Percentiles rank a stretch among this genome's conserved stretches.
Evolutionary conservation across 1,140 invertebrate species (phyloP).

Genomic region (Listronotus bonariensis): DNA sequence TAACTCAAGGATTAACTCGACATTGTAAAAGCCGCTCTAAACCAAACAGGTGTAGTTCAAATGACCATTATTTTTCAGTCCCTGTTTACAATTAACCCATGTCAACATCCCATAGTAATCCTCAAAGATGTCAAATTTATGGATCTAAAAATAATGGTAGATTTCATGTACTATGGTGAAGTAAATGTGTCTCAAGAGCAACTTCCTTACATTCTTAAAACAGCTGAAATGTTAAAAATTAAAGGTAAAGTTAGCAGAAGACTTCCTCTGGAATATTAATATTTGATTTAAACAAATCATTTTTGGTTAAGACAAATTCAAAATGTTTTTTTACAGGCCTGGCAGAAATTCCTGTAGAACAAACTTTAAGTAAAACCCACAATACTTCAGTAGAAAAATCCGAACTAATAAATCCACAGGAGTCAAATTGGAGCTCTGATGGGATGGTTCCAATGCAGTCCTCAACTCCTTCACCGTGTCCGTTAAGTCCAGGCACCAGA

Average conservation of each 20-base stretch:
- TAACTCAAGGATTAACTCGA: no score
- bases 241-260: conserved; percentile 59
- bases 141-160: conserved; percentile 85
- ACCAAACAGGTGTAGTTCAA: no score
- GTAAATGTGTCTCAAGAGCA: conserved; percentile 89
- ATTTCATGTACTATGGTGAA: conserved; percentile 92
- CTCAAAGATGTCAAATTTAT: conserved; percentile 85
- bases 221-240: conserved; percentile 85
- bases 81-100: conserved; percentile 81
- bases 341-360: conserved; percentile 79
- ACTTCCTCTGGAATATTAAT: no score
- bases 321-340: conserved; percentile 59
- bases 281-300: no score
- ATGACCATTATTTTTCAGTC: conserved; percentile 61
- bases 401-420: conserved; percentile 59
- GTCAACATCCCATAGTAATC: conserved; percentile 88
- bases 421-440: conserved; percentile 58
- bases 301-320: no score
- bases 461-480: conserved; percentile 56
- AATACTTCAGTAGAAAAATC: conserved; percentile 59
- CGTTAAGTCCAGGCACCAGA: conserved; percentile 51
- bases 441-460: conserved; percentile 53
- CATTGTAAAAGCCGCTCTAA: no score
- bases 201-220: conserved; percentile 82
- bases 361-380: conserved; percentile 66